Evolutionary conservation across 2,888 invertebrate genomes (phyloP).

Genomic region (Busseola fusca): DNA sequence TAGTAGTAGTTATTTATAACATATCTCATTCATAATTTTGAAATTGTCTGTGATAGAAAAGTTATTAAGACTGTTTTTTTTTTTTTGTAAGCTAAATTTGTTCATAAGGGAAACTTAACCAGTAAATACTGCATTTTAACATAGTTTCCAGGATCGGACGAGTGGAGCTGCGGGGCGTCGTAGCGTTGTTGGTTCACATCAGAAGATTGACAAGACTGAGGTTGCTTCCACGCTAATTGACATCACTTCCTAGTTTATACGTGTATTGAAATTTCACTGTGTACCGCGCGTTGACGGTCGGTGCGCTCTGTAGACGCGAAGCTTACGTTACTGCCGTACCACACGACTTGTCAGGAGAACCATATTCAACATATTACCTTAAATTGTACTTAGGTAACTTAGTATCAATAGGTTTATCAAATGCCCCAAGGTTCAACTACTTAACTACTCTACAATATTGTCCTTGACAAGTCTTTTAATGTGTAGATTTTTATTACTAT

Average conservation of each 20-base stretch:
- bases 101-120: too few relatives aligned
- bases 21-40: too few relatives aligned
- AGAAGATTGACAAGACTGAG: slow-evolving; percentile 86
- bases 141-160: slow-evolving; percentile 73
- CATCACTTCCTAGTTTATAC: slow-evolving; percentile 82
- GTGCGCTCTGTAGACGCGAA: slow-evolving; percentile 72
- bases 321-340: slow-evolving; percentile 15
- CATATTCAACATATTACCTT: slow-evolving; percentile 31
- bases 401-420: slow-evolving; percentile 40
- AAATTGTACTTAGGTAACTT: slow-evolving; percentile 51
- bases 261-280: slow-evolving; percentile 78
- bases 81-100: too few relatives aligned
- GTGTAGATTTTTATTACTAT: slow-evolving; percentile 50
- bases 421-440: slow-evolving; percentile 54
- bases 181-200: slow-evolving; percentile 83
- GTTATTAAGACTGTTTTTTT: too few relatives aligned
- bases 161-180: slow-evolving; percentile 74
- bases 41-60: too few relatives aligned
- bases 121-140: too few relatives aligned
- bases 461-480: slow-evolving; percentile 49
- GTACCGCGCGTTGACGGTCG: slow-evolving; percentile 71
- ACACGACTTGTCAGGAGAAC: slow-evolving; percentile 48
- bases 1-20: too few relatives aligned
- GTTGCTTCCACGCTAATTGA: slow-evolving; percentile 83
- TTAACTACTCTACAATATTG: slow-evolving; percentile 30